These are phyloP conservation scores for Syngnathus rostellatus DNA, from an alignment of 2,797 vertebrate genomes.

Conservation along the genomic window DNA sequence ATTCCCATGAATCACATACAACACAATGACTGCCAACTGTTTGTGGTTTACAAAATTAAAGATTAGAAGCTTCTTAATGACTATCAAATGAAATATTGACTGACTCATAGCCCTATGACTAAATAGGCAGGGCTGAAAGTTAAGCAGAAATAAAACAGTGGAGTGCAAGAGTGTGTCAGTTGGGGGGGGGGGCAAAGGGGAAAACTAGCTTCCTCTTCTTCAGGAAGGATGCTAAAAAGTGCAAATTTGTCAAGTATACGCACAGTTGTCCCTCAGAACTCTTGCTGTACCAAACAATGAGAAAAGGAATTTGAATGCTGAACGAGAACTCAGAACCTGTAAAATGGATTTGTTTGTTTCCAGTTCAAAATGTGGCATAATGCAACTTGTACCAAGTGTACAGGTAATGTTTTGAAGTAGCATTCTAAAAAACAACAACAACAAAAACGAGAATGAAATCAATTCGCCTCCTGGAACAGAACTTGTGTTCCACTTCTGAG, in stretches of 20 bases:
- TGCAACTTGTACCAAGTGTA: background rate
- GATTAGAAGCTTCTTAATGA: background rate
- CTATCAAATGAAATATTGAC: slow-evolving; percentile 8
- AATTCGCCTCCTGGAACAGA: background rate
- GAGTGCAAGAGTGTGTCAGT: background rate
- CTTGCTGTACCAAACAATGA: background rate
- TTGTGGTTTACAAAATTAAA: slow-evolving; percentile 6
- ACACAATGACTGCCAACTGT: slow-evolving; percentile 21
- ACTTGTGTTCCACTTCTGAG: background rate
- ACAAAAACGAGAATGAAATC: background rate
- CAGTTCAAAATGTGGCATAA: background rate
- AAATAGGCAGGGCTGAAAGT: slow-evolving; percentile 12
- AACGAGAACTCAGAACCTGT: background rate
- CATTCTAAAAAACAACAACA: background rate
- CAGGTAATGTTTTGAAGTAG: background rate
- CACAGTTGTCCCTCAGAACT: background rate
- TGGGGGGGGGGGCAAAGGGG: background rate
- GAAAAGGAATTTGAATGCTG: background rate
- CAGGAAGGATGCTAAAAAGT: background rate
- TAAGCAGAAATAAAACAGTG: slow-evolving; percentile 11
- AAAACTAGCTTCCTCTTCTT: background rate
- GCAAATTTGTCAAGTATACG: background rate
- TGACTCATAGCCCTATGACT: slow-evolving; percentile 29
- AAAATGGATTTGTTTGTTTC: background rate
- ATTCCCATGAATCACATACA: slow-evolving; percentile 36